Conservation (phyloP, 2,888 invertebrate genomes). For the Aspidapion aeneum region DNA sequence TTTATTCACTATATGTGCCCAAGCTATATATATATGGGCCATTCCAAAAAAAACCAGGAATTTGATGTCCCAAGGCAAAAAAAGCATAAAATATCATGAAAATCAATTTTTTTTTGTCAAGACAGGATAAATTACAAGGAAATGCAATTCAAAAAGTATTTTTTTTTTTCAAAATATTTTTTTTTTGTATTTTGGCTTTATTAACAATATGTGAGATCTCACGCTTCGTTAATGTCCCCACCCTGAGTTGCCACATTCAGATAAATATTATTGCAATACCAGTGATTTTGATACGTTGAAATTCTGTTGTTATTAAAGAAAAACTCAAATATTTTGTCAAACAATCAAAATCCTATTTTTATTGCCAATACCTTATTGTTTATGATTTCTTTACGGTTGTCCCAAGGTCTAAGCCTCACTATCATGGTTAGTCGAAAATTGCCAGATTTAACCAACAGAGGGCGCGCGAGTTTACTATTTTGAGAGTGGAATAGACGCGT, state of each 20-base stretch:
- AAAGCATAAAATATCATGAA: slow-evolving; percentile 13
- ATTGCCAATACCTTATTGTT: neutral
- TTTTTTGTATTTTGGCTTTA: neutral
- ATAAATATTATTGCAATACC: neutral
- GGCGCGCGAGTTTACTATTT: neutral
- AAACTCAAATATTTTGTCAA: neutral
- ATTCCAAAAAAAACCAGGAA: neutral
- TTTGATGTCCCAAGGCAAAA: slow-evolving; percentile 14
- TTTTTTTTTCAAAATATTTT: neutral
- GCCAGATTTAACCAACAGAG: neutral
- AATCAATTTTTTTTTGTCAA: slow-evolving; percentile 10
- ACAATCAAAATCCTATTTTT: neutral
- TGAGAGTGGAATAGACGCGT: neutral
- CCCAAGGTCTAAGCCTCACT: neutral
- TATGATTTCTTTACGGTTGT: neutral
- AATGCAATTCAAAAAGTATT: neutral
- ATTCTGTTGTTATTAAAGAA: neutral
- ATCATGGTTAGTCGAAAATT: neutral
- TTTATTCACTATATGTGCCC: neutral
- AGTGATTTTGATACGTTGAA: neutral
- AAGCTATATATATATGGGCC: neutral
- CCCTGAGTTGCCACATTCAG: neutral
- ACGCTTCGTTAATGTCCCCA: neutral
- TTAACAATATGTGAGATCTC: neutral
- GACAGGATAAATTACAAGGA: neutral